Evolutionary conservation across 1,140 invertebrate species (phyloP), one percentile per base, ranked within the genome.

Genomic region (Drosophila equinoxialis): DNA sequence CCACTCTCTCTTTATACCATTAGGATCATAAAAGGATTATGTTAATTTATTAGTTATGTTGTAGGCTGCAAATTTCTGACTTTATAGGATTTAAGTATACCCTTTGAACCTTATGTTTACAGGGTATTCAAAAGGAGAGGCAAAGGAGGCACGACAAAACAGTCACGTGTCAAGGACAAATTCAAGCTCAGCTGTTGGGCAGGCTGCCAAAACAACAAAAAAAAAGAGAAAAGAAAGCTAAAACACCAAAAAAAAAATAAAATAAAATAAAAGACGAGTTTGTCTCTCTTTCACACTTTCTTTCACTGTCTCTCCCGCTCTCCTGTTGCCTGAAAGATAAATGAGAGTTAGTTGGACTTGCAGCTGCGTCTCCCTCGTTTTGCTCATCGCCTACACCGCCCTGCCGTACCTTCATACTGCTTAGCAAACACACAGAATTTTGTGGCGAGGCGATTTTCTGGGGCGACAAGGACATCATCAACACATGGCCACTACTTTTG

Each of bases 91-190:
- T 48, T 2, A 8, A 7, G 17, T 11, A 51, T 51, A 51, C 17
- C 17, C 45, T n/a, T 14, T n/a, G 1, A 45, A 10, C 6, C 14
- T 11, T 23, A 11, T 23, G 17, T 23, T 11, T 23, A 51, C 2
- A 51, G 45, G 45, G 45, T 23, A 51, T 51, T 23, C 45, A 11
- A 39, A 54, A 61, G 30, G 1, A 30, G 30, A 30, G 30, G 30
- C 30, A 30, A 30, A 51, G 58, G 48, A 51, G 42, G 66, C 45
- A 51, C 26, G 41, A 60, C 59, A 54, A 65, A 45, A 48, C 57
- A 67, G 55, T 26, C 30, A 55, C 57, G 76, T 85, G 77, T 84
- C 81, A 84, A 84, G 81, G 81, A 80, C 81, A 84, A 77, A 70
- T 51, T 69, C 42, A 51, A 39, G 42, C 59, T 42, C 66, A 66